Evolutionary conservation across 2,113 vertebrate species (phyloP).

Genomic region (Sprattus sprattus): DNA sequence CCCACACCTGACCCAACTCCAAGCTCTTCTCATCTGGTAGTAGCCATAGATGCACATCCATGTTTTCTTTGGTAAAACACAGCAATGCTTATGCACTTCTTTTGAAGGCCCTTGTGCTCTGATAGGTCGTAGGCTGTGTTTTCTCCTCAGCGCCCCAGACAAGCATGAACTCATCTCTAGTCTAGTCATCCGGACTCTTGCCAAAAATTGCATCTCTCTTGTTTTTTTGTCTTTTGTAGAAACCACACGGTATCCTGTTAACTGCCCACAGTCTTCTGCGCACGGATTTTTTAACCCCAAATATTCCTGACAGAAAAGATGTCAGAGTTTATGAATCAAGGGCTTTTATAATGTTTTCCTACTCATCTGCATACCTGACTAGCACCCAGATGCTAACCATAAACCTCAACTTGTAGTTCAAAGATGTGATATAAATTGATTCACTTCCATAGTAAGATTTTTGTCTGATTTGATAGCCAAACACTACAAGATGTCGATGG

Average conservation of each 20-base stretch:
- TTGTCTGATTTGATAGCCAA: neutral
- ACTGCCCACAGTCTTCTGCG: neutral
- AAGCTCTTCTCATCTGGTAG: conserved; percentile 41
- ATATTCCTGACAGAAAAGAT: neutral
- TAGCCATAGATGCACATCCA: conserved; percentile 24
- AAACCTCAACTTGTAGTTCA: neutral
- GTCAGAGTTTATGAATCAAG: neutral
- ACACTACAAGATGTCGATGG: neutral
- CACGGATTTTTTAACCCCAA: neutral
- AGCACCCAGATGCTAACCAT: neutral
- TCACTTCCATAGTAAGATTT: neutral
- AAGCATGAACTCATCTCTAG: conserved; percentile 3
- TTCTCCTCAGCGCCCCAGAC: neutral
- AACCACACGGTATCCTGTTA: conserved; percentile 3
- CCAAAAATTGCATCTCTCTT: conserved; percentile 9
- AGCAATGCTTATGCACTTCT: neutral
- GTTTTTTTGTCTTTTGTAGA: neutral
- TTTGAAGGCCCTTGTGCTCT: neutral
- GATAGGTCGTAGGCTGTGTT: neutral
- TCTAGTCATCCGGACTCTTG: neutral
- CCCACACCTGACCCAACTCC: neutral
- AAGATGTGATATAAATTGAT: neutral
- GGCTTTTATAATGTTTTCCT: neutral
- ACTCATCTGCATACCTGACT: neutral
- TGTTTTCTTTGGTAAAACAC: neutral